phyloP scores from a whole-genome alignment of 2,113 vertebrate species.

The Cephalophus harveyi region DNA sequence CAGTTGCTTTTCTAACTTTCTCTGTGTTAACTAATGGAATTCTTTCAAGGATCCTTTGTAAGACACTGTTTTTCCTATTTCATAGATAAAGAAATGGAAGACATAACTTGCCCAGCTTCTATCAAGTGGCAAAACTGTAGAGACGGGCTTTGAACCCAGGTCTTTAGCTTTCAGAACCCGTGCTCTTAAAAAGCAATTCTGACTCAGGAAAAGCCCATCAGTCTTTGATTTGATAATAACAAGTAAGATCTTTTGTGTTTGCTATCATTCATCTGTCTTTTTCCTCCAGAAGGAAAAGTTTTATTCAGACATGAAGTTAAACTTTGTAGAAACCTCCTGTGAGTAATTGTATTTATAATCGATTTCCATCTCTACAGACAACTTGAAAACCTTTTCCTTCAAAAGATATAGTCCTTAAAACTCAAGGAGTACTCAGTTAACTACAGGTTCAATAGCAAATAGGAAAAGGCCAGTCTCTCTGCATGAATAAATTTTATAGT shows the following conservation, averaged over 20 bases:
- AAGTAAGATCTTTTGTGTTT: neutral
- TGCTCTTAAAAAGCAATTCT: neutral
- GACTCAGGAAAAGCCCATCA: neutral
- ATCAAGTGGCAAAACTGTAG: neutral
- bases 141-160: neutral
- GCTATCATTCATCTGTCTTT: neutral
- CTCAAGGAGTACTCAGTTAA: neutral
- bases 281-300: neutral
- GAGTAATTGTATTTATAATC: neutral
- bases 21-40: neutral
- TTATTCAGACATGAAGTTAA: constrained; percentile 2
- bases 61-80: neutral
- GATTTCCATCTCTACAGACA: neutral
- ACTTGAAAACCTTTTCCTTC: neutral
- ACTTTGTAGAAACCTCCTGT: neutral
- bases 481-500: constrained; percentile 66
- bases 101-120: neutral
- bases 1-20: neutral
- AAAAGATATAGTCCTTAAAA: neutral
- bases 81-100: neutral
- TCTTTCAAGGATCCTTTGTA: neutral
- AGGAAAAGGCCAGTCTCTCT: neutral
- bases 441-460: constrained; percentile 46
- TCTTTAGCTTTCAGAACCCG: neutral
- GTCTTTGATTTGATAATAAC: neutral